phyloP scores from a whole-genome alignment of 2,797 vertebrate genomes.

The Morus bassanus region DNA sequence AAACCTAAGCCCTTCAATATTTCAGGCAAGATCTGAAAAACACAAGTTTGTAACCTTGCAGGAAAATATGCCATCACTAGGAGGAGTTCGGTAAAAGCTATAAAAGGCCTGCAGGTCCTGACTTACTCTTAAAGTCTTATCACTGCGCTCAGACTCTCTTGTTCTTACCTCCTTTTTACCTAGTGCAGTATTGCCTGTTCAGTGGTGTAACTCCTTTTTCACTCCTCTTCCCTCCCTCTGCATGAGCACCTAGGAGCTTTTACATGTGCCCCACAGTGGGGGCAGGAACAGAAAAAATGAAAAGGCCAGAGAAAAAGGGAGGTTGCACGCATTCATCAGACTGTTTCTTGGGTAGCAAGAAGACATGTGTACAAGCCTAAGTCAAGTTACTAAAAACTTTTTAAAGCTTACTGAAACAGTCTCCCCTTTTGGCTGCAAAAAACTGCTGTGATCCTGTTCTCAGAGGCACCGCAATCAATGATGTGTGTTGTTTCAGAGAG shows the following conservation, averaged over 20 bases:
- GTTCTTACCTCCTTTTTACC: background rate
- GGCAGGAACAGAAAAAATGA: background rate
- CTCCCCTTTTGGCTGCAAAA: background rate
- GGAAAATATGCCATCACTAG: fast-evolving
- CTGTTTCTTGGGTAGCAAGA: background rate
- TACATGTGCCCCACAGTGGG: background rate
- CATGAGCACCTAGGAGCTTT: background rate
- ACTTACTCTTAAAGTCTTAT: background rate
- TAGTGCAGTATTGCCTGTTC: background rate
- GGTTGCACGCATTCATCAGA: background rate
- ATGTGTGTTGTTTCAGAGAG: background rate
- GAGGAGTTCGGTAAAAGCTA: background rate
- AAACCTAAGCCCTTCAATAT: background rate
- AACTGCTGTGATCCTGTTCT: background rate
- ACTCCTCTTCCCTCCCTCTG: background rate
- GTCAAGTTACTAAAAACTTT: background rate
- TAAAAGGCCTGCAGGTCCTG: background rate
- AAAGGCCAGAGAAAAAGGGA: background rate
- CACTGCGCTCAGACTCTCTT: background rate
- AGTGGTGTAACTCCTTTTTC: background rate
- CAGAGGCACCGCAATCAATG: background rate
- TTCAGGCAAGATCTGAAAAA: background rate
- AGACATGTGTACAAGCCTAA: fast-evolving
- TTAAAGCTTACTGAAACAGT: background rate
- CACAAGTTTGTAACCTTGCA: background rate